Conservation (phyloP, 2,113 vertebrate species). For the Galbula dea region DNA sequence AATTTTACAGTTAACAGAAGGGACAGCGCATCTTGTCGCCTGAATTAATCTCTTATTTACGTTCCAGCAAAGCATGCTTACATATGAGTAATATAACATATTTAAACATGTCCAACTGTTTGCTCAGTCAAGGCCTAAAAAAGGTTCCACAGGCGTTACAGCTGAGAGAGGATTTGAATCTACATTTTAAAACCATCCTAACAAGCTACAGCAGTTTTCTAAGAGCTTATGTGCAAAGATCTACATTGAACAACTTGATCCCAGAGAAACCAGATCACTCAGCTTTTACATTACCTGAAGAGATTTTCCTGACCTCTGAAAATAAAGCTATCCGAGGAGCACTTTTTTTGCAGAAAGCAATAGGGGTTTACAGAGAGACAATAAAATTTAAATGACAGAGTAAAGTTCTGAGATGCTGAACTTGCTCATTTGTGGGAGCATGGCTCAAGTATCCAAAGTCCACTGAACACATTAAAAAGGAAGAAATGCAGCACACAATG, state of each 20-base stretch:
- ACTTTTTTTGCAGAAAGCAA: neutral
- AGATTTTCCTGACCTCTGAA: neutral
- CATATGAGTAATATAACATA: neutral
- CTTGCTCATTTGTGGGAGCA: neutral
- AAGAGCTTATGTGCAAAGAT: neutral
- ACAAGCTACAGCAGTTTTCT: neutral
- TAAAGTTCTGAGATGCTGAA: neutral
- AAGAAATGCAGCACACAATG: neutral
- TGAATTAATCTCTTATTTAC: neutral
- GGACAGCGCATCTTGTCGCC: neutral
- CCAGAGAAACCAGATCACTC: neutral
- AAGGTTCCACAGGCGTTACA: neutral
- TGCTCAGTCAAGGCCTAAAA: neutral
- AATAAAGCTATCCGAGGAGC: neutral
- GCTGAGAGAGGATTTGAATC: neutral
- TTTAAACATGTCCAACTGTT: neutral
- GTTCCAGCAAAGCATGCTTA: neutral
- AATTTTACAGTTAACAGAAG: conserved; percentile 23
- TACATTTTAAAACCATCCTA: neutral
- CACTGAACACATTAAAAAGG: neutral
- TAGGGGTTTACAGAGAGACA: neutral
- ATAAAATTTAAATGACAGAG: neutral
- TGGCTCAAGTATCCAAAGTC: neutral
- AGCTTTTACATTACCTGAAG: neutral
- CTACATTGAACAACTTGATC: neutral